Evolutionary conservation across 2,888 invertebrate genomes (phyloP), one percentile per base, ranked within the genome.

Genomic region (Therioaphis trifolii): DNA sequence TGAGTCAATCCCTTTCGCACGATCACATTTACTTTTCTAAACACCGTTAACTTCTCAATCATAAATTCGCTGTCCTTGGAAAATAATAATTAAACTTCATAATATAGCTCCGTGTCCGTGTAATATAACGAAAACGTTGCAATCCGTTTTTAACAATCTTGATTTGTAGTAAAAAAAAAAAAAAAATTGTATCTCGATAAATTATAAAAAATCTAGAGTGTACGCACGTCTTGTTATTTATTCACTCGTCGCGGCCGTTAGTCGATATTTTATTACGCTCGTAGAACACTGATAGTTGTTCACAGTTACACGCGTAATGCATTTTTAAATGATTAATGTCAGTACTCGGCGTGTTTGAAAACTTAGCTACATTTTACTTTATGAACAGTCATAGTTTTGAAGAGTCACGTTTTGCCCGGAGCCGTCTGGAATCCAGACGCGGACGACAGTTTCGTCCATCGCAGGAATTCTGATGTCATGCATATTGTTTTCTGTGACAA

Each of bases 371-470:
- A 75, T 75, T 58, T 75, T 40, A 24, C 55, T 11, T 74, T 40
- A 40, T 18, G 18, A 40, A 43, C 43, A 24, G 75, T 40, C 40
- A 40, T 58, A 24, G 24, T 55, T 74, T n/a, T 43, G 58, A 58
- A 40, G 11, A 75, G 58, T 75, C 75, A 75, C 75, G 75, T 58
- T 75, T 75, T 18, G 24, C 43, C 58, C 40, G 24, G 43, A 24
- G 24, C 58, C 40, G 35, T 75, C 58, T 18, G 18, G 75, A 58
- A 18, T 5, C 18, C 49, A 71, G 46, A 12, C 15, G 52, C 35
- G 7, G 55, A 55, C 55, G 55, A 21, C 55, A 43, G 43, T 43
- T n/a, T n/a, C n/a, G 58, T 18, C 40, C 74, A 40, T 55, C 52
- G 35, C 58, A 24, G 27, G 43, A 40, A 58, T 75, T 75, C 58